These are phyloP conservation scores for Adineta ricciae DNA, from an alignment of 2,888 invertebrate genomes.

Conservation along the genomic window DNA sequence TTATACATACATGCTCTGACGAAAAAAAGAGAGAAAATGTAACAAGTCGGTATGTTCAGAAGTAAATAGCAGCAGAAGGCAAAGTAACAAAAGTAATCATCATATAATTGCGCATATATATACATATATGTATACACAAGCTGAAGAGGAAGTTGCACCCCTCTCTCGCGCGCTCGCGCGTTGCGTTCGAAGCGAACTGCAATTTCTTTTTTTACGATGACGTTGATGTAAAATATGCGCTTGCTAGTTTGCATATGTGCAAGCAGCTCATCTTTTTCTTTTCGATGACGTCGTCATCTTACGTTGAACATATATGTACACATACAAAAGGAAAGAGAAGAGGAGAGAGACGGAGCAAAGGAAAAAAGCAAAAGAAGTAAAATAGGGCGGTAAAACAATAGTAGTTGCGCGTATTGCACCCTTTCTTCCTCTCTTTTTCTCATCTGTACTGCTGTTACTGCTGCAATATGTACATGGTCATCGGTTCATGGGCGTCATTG, in stretches of 20 bases:
- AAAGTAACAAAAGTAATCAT: neutral
- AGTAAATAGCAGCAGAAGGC: neutral
- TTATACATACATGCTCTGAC: neutral
- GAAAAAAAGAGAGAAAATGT: neutral
- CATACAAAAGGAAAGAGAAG: neutral
- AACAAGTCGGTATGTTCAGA: neutral
- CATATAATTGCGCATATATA: neutral
- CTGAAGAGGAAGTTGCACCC: neutral
- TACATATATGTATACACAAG: neutral
- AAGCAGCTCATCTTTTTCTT: neutral
- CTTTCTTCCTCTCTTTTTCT: neutral
- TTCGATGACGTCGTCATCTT: neutral
- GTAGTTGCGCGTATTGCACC: neutral
- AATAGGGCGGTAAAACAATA: neutral
- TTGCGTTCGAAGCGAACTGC: no score
- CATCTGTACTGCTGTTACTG: neutral
- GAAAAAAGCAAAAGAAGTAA: neutral
- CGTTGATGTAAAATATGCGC: neutral
- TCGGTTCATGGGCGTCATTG: conserved; percentile 19
- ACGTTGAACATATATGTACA: neutral
- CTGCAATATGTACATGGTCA: conserved; percentile 20
- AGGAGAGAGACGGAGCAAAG: neutral
- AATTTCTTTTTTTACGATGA: neutral
- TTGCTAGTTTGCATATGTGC: neutral
- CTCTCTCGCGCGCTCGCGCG: neutral